Evolutionary conservation across 2,113 vertebrate species (phyloP).

Genomic region (Procapra przewalskii): DNA sequence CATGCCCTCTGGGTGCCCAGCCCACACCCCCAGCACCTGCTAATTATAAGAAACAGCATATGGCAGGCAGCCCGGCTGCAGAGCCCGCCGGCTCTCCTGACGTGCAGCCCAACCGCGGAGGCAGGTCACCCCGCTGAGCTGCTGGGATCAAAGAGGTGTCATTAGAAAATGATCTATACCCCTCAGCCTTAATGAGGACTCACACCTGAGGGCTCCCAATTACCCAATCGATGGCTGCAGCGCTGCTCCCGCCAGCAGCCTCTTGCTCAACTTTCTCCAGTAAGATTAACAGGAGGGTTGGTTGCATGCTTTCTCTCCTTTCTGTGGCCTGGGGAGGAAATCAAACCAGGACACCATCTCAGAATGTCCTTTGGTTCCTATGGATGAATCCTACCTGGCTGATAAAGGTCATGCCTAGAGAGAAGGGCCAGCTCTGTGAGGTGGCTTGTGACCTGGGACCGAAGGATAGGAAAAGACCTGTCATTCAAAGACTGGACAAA

Average conservation of each 20-base stretch:
- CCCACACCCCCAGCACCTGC: conserved; percentile 73
- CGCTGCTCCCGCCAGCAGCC: conserved; percentile 27
- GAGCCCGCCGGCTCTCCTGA: conserved; percentile 77
- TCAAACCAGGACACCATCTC: background rate
- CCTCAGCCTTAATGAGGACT: conserved; percentile 82
- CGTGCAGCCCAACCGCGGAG: conserved; percentile 78
- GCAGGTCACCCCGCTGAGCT: conserved; percentile 81
- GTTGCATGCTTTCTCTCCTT: conserved; percentile 27
- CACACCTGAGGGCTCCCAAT: conserved; percentile 80
- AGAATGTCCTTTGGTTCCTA: background rate
- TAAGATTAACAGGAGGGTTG: conserved; percentile 39
- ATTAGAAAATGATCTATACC: conserved; percentile 85
- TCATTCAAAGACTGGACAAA: background rate
- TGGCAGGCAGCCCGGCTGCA: conserved; percentile 80
- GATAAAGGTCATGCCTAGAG: background rate
- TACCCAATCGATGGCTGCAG: conserved; percentile 77
- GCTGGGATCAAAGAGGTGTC: conserved; percentile 82
- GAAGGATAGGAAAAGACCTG: fast-evolving
- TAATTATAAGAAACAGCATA: conserved; percentile 80
- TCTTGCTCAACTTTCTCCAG: conserved; percentile 44
- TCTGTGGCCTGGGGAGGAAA: conserved; percentile 69
- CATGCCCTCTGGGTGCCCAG: conserved; percentile 46
- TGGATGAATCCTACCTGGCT: background rate
- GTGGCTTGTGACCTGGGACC: background rate
- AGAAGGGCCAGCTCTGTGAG: background rate